Evolutionary conservation across 2,797 vertebrate species (phyloP).

Genomic region (Leuciscus waleckii): DNA sequence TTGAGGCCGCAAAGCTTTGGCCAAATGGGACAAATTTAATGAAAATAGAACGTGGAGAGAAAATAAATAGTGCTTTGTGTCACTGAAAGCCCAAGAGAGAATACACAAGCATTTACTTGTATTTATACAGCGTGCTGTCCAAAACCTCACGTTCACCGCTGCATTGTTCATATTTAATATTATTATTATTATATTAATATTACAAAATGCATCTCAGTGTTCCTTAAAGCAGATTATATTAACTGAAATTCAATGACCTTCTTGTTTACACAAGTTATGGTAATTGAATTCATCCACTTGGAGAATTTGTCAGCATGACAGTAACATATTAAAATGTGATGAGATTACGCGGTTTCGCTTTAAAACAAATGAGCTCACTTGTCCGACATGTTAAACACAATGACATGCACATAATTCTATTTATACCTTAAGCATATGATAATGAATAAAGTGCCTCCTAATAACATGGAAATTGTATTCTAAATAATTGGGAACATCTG

Average conservation of each 20-base stretch:
- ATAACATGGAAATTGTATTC: slow-evolving; percentile 52
- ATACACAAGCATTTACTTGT: slow-evolving; percentile 38
- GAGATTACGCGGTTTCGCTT: slow-evolving; percentile 48
- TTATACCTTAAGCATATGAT: slow-evolving; percentile 57
- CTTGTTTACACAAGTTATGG: slow-evolving; percentile 58
- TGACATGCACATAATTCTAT: slow-evolving; percentile 51
- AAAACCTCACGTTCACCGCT: slow-evolving; percentile 28
- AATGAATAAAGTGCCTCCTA: slow-evolving; percentile 52
- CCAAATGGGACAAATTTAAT: slow-evolving; percentile 83
- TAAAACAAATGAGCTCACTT: slow-evolving; percentile 54
- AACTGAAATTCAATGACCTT: slow-evolving; percentile 53
- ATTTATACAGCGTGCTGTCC: slow-evolving; percentile 24
- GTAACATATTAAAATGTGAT: slow-evolving; percentile 57
- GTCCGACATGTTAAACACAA: slow-evolving; percentile 52
- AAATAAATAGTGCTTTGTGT: slow-evolving; percentile 49
- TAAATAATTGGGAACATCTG: slow-evolving; percentile 35
- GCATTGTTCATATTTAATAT: slow-evolving; percentile 39
- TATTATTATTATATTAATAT: slow-evolving; percentile 43
- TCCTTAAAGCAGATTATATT: slow-evolving; percentile 54
- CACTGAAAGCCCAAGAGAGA: slow-evolving; percentile 45
- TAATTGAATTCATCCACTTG: slow-evolving; percentile 58
- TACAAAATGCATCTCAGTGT: slow-evolving; percentile 38
- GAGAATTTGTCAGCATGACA: slow-evolving; percentile 56
- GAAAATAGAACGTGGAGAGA: slow-evolving; percentile 60
- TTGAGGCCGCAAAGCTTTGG: slow-evolving; percentile 82